A percentile compares a stretch with the other conserved stretches of the same genome.
Evolutionary conservation across 2,888 invertebrate genomes (phyloP).

Genomic region (Mantis religiosa): DNA sequence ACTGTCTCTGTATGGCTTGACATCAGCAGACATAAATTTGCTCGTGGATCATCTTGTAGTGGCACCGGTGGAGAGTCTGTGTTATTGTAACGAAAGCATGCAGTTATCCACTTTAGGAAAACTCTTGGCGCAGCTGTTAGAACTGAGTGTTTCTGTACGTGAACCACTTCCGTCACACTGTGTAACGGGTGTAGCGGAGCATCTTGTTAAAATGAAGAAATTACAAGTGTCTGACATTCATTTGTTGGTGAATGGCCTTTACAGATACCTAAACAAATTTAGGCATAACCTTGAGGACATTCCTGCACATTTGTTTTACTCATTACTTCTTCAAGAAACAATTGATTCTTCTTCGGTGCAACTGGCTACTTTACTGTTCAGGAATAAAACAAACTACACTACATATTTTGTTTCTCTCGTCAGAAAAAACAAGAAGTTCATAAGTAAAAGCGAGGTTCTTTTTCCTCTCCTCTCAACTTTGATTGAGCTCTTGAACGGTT

Average conservation of each 20-base stretch:
- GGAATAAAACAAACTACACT: not conserved
- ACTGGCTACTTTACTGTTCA: constrained; percentile 21
- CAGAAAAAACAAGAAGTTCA: not conserved
- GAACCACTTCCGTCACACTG: not conserved
- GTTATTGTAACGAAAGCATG: constrained; percentile 46
- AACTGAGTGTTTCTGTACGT: not conserved
- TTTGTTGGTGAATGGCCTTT: constrained; percentile 52
- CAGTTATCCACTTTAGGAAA: constrained; percentile 13
- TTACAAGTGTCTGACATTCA: constrained; percentile 40
- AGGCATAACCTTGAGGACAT: constrained; percentile 55
- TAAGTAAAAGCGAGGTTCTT: not conserved
- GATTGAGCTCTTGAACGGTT: constrained; percentile 49
- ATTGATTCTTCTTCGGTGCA: not conserved
- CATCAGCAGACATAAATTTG: constrained; percentile 44
- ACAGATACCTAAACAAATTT: constrained; percentile 56
- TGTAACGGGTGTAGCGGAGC: constrained; percentile 31
- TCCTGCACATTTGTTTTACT: constrained; percentile 35
- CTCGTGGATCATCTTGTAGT: constrained; percentile 47
- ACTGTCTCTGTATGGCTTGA: constrained; percentile 44
- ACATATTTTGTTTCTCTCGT: not conserved
- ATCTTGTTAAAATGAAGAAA: constrained; percentile 35
- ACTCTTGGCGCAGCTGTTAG: constrained; percentile 6
- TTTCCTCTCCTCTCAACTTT: constrained; percentile 47
- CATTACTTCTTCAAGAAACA: not conserved
- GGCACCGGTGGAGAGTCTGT: constrained; percentile 42